Evolutionary conservation across 2,888 invertebrate genomes (phyloP).

Genomic region (Elysia crispata): DNA sequence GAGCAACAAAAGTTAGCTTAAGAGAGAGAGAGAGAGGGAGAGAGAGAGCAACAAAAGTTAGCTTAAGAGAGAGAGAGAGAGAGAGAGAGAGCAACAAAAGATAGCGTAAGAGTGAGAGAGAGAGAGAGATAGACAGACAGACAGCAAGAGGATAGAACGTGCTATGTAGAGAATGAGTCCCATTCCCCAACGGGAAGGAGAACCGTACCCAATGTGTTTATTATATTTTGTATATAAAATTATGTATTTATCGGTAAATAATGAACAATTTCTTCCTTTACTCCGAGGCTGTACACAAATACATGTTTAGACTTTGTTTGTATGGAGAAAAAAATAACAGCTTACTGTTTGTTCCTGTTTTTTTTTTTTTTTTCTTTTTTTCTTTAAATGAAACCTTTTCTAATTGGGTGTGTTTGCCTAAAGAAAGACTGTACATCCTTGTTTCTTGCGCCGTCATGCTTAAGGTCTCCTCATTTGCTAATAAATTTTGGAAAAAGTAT

Average conservation of each 20-base stretch:
- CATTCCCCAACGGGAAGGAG: not conserved
- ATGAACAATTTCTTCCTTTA: no score
- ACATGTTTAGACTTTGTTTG: no score
- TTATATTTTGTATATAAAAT: no score
- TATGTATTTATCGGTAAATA: no score
- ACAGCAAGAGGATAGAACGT: not conserved
- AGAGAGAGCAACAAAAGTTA: not conserved
- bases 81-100: constrained; percentile 21
- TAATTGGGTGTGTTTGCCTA: no score
- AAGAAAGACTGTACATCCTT: not conserved
- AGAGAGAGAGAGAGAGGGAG: not conserved
- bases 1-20: no score
- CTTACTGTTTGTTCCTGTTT: no score
- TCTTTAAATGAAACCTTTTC: no score
- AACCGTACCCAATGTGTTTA: not conserved
- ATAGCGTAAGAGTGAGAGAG: constrained; percentile 10
- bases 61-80: not conserved
- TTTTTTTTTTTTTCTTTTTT: no score
- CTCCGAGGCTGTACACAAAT: no score
- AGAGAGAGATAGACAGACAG: constrained; percentile 30
- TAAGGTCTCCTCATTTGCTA: not conserved
- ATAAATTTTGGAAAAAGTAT: not conserved
- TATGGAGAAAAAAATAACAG: no score
- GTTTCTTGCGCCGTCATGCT: not conserved
- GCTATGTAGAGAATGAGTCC: not conserved